These are phyloP conservation scores for Cheumatopsyche charites DNA, from an alignment of 1,140 invertebrate genomes.

Conservation along the genomic window DNA sequence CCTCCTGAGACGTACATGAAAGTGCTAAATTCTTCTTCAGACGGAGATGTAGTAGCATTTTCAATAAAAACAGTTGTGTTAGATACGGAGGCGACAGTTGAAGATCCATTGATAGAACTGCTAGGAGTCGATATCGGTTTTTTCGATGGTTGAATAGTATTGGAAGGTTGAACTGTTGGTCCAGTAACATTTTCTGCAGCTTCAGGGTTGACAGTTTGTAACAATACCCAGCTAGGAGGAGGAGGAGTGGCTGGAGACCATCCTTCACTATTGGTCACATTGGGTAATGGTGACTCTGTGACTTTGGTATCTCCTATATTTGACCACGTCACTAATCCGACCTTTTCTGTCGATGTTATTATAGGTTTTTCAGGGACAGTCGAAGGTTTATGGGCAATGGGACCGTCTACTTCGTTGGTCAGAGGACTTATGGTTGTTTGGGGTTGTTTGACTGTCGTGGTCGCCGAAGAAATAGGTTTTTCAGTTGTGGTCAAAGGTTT, in stretches of 20 bases:
- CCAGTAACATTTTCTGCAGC: conserved; percentile 51
- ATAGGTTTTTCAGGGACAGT: conserved; percentile 48
- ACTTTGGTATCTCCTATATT: conserved; percentile 61
- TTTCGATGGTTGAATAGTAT: conserved; percentile 50
- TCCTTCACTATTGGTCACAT: conserved; percentile 53
- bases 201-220: conserved; percentile 55
- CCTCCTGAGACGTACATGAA: conserved; percentile 40
- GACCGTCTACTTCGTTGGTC: conserved; percentile 41
- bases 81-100: conserved; percentile 37
- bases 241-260: conserved; percentile 66
- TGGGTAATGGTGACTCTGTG: conserved; percentile 50
- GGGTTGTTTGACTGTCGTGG: conserved; percentile 44
- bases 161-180: conserved; percentile 45
- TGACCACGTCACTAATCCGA: conserved; percentile 67
- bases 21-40: conserved; percentile 40
- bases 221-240: conserved; percentile 70
- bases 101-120: conserved; percentile 46
- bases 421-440: conserved; percentile 48
- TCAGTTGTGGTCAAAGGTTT: conserved; percentile 23
- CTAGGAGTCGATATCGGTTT: conserved; percentile 54
- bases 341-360: conserved; percentile 51
- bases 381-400: conserved; percentile 46
- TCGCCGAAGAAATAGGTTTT: conserved; percentile 47
- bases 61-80: conserved; percentile 46
- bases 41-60: conserved; percentile 40